phyloP scores from a whole-genome alignment of 1,140 invertebrate genomes.

The Trichogramma pretiosum region DNA sequence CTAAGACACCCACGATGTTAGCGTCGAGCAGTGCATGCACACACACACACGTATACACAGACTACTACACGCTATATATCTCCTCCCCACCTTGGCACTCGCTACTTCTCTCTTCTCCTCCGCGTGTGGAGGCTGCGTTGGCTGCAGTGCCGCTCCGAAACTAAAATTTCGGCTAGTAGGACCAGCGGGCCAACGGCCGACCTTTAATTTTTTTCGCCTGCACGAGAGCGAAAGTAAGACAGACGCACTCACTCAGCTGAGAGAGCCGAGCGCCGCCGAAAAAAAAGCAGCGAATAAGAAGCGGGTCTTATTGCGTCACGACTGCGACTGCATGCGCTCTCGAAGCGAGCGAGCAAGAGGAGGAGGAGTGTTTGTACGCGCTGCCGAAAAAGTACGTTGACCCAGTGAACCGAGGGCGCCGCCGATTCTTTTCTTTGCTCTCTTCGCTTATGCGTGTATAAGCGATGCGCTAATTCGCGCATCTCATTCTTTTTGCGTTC shows the following conservation, averaged over 20 bases:
- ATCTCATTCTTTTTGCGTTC: too few species aligned
- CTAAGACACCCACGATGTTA: conserved; percentile 23
- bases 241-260: too few species aligned
- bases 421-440: too few species aligned
- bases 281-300: background rate
- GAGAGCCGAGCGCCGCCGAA: background rate
- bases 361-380: background rate
- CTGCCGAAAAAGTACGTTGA: background rate
- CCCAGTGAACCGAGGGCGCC: background rate
- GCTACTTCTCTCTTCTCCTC: too few species aligned
- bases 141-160: too few species aligned
- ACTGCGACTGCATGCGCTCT: too few species aligned
- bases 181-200: conserved; percentile 16
- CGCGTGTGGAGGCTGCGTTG: conserved; percentile 6
- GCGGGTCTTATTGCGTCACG: too few species aligned
- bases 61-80: background rate
- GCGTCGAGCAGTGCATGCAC: background rate
- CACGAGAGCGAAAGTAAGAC: conserved; percentile 16
- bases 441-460: too few species aligned
- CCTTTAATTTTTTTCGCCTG: conserved; percentile 4
- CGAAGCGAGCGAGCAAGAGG: background rate
- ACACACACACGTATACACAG: background rate
- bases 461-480: too few species aligned
- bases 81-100: too few species aligned
- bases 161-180: conserved; percentile 18